phyloP scores from a whole-genome alignment of 1,140 invertebrate species.

The Periplaneta americana region DNA sequence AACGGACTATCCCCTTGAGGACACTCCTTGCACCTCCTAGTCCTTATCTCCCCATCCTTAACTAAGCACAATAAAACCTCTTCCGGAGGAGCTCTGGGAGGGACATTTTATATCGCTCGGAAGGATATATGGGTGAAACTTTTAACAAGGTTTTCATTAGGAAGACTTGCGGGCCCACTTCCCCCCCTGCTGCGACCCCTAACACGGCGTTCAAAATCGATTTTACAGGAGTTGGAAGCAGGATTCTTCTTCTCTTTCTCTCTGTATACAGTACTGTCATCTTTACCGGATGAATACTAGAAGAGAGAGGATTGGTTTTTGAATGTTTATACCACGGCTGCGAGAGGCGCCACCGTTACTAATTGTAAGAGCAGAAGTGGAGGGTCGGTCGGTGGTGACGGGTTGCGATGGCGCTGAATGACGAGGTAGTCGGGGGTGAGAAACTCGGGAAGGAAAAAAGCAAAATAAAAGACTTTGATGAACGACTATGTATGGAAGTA shows the following conservation, averaged over 20 bases:
- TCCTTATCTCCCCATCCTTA: not conserved
- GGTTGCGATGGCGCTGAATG: not conserved
- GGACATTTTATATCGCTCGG: not conserved
- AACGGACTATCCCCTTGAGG: no score
- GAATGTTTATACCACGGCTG: not conserved
- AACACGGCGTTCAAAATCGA: not conserved
- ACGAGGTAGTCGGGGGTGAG: not conserved
- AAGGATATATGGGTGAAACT: constrained; percentile 3
- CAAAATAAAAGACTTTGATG: not conserved
- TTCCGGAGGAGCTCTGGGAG: not conserved
- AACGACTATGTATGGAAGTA: not conserved
- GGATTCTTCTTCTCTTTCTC: not conserved
- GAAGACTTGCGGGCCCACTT: not conserved
- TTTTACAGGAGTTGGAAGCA: not conserved
- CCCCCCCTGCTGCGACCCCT: not conserved
- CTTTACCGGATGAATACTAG: not conserved
- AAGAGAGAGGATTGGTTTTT: not conserved
- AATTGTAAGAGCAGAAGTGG: not conserved
- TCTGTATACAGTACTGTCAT: not conserved
- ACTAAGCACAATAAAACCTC: not conserved
- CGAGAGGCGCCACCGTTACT: not conserved
- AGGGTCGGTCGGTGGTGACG: not conserved
- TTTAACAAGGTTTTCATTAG: constrained; percentile 7
- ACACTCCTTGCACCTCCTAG: no score
- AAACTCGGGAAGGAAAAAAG: not conserved